These are phyloP conservation scores for Ondatra zibethicus DNA, from an alignment of 2,113 vertebrate species.

Conservation along the genomic window DNA sequence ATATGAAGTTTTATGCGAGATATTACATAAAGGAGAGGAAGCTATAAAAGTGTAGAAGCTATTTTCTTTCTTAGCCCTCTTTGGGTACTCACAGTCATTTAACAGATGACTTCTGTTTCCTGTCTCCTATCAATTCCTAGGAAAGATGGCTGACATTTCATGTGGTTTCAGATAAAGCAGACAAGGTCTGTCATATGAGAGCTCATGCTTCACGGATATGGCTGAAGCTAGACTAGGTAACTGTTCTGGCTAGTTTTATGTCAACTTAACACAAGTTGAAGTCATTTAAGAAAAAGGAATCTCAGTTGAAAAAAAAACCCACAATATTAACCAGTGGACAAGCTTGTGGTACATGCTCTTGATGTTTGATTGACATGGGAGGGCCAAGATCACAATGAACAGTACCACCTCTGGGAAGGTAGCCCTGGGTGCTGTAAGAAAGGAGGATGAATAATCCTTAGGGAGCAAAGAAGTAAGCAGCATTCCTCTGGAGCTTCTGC, in stretches of 20 bases:
- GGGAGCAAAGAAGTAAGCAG: not conserved
- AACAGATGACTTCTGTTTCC: not conserved
- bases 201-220: rapidly evolving
- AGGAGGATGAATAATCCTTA: not conserved
- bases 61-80: conserved; percentile 28
- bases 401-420: not conserved
- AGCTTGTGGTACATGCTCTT: not conserved
- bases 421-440: not conserved
- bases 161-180: not conserved
- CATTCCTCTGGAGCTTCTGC: not conserved
- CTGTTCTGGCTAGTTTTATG: not conserved
- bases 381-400: not conserved
- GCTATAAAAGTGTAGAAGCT: conserved; percentile 22
- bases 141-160: not conserved
- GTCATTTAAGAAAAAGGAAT: not conserved
- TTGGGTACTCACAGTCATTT: conserved; percentile 24
- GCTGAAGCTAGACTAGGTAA: not conserved
- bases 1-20: conserved; percentile 18
- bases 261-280: not conserved
- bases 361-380: not conserved
- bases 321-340: too few species aligned
- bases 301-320: not conserved
- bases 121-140: not conserved
- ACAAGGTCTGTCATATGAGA: not conserved
- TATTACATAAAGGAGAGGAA: conserved; percentile 18